Evolutionary conservation across 2,113 vertebrate species (phyloP), one percentile per base, ranked within the genome.

Genomic region (Columba janthina): DNA sequence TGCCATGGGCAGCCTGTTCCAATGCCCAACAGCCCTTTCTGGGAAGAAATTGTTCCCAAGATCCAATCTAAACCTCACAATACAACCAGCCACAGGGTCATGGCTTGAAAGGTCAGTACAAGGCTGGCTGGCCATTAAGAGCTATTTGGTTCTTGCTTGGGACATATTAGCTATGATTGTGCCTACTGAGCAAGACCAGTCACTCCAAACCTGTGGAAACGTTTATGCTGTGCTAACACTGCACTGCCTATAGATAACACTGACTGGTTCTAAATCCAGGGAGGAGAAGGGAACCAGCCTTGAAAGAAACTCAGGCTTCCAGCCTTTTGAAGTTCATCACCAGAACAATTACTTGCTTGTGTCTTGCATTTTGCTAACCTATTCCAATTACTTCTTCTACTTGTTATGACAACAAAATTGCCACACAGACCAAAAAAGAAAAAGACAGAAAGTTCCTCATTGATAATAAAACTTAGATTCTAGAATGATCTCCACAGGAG

Each of bases 331-430:
- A 77, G 28, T 22, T 71, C 42, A 46, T 65, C 36, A 44, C 29
- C 56, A 73, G 78, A 92, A 75, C 38, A 83, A 91, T 83, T 80
- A 50, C 25, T 75, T 78, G 57, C 44, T 81, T n/a, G 29, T 65
- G 31, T 51, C 65, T 87, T 61, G 11, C 53, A 22, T 54, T 94
- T 88, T 87, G 15, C 57, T 87, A 53, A 87, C 54, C 53, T 64
- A 2, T 31, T 87, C 21, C 66, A n/a, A 38, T 48, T 66, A 60
- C 29, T 62, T 46, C 42, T 87, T 74, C 56, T 70, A 50, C 64
- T 92, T 79, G 56, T 60, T 51, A 71, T 86, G 90, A 56, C 76
- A 95, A 80, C 14, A 15, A 93, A 90, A 90, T 77, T 60, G 73
- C n/a, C 34, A 74, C 36, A 60, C 5, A 76, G 62, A 42, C n/a